Evolutionary conservation across 2,888 invertebrate genomes (phyloP).

Genomic region (Pollenia amentaria): DNA sequence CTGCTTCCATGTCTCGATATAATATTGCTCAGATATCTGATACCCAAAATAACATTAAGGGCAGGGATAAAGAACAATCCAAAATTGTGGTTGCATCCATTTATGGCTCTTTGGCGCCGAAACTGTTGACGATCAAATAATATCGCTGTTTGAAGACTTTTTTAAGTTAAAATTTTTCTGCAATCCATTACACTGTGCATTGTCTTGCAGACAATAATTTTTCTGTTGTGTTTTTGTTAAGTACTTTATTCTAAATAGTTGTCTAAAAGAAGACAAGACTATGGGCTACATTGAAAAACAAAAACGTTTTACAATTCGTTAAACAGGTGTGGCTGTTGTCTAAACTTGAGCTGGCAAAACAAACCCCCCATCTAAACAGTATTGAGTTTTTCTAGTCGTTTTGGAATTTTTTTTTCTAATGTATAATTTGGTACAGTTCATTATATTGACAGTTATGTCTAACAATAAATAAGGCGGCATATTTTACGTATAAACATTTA

Average conservation of each 20-base stretch:
- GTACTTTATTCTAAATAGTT: conserved; percentile 25
- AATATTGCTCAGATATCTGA: too few species aligned
- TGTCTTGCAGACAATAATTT: not conserved
- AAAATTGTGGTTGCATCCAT: too few species aligned
- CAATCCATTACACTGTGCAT: not conserved
- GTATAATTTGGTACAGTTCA: conserved; percentile 46
- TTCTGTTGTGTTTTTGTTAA: conserved; percentile 28
- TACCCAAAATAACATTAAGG: too few species aligned
- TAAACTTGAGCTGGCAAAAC: conserved; percentile 50
- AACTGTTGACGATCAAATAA: too few species aligned
- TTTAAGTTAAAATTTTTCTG: too few species aligned
- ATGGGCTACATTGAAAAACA: not conserved
- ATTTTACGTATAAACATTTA: conserved; percentile 9
- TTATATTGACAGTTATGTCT: conserved; percentile 69
- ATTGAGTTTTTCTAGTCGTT: conserved; percentile 20
- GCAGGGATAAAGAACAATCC: too few species aligned
- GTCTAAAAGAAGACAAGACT: conserved; percentile 31
- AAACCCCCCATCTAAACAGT: conserved; percentile 28
- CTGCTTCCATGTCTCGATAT: too few species aligned
- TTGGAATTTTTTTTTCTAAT: conserved; percentile 3
- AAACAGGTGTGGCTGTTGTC: conserved; percentile 69
- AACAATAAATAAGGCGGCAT: conserved; percentile 35
- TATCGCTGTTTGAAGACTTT: too few species aligned
- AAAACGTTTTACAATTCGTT: conserved; percentile 61
- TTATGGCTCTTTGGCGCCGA: too few species aligned